Conservation (phyloP, 2,888 invertebrate genomes). For the Hyposoter dolosus region DNA sequence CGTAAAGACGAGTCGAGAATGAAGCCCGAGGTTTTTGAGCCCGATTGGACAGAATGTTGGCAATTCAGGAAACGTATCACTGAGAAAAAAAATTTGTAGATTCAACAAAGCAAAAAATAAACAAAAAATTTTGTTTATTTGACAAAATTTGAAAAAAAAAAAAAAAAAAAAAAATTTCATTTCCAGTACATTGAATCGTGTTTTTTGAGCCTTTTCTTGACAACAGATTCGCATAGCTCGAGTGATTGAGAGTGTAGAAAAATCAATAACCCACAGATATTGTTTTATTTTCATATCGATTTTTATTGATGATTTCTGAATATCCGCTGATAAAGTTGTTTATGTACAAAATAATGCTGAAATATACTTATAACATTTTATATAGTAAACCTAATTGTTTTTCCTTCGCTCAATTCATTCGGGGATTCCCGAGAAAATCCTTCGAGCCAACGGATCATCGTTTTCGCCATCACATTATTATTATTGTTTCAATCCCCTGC, state of each 20-base stretch:
- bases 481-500: slow-evolving; percentile 17
- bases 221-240: too few relatives aligned
- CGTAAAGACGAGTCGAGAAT: neutral
- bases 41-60: neutral
- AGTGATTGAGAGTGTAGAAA: neutral
- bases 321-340: slow-evolving; percentile 83
- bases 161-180: too few relatives aligned
- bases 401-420: slow-evolving; percentile 44
- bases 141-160: too few relatives aligned
- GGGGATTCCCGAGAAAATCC: slow-evolving; percentile 43
- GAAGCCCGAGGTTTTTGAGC: neutral
- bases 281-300: slow-evolving; percentile 80
- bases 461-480: slow-evolving; percentile 8
- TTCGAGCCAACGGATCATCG: slow-evolving; percentile 47
- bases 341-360: slow-evolving; percentile 84
- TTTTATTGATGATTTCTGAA: slow-evolving; percentile 82
- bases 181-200: too few relatives aligned
- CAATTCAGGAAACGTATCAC: neutral
- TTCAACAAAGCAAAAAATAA: neutral
- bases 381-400: slow-evolving; percentile 76
- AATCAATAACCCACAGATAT: neutral
- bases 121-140: too few relatives aligned
- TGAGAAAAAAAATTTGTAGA: too few relatives aligned
- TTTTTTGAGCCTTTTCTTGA: too few relatives aligned
- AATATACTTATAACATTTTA: slow-evolving; percentile 80